Evolutionary conservation across 53 echinoderm and acorn worm genomes (phyloP), one percentile per base, ranked within the genome.

Genomic region (Astropecten irregularis): DNA sequence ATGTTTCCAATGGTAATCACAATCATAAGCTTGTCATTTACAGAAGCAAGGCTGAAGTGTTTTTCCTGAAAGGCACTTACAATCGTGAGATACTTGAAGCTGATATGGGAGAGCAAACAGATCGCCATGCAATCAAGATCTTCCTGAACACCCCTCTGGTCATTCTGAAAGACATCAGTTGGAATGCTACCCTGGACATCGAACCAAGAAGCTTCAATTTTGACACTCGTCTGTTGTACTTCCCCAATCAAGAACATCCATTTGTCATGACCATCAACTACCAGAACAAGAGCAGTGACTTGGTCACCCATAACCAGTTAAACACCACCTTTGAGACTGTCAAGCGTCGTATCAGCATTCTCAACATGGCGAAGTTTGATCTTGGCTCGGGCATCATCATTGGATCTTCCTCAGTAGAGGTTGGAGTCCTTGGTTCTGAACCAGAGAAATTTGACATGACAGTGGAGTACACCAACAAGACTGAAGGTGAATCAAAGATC

Each of bases 341-440:
- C 3, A 40, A 62, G 28, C 44, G 79, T 33, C 60, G 47, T 3
- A 1, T 79, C 34, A 62, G 42, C 13, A 28, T 62, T 33, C 32
- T 33, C 63, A 79, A 79, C 79, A 44, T 32, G 63, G 62, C 62
- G 20, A 79, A 79, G 47, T 62, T 61, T 31, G 79, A 79, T 33
- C 62, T 79, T 1, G 62, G 30, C 9, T 40, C 63, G 0, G 79
- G 79, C 9, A 18, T 44, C 10, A 18, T 79, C 21, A 10, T 9
- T n/a, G 79, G 79, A 23, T 4, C 62, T n/a, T 46, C 79, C 31
- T 60, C 61, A 11, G 32, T 79, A 0, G 61, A 79, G 63, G 23
- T 79, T 29, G 79, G 79, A 1, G 47, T 28, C 47, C 9, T 21
- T 4, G 59, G 40, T n/a, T 29, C 46, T 48, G 30, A 28, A 9